Evolutionary conservation across 2,113 vertebrate species (phyloP), one percentile per base, ranked within the genome.

Genomic region (Rhynchomys soricoides): DNA sequence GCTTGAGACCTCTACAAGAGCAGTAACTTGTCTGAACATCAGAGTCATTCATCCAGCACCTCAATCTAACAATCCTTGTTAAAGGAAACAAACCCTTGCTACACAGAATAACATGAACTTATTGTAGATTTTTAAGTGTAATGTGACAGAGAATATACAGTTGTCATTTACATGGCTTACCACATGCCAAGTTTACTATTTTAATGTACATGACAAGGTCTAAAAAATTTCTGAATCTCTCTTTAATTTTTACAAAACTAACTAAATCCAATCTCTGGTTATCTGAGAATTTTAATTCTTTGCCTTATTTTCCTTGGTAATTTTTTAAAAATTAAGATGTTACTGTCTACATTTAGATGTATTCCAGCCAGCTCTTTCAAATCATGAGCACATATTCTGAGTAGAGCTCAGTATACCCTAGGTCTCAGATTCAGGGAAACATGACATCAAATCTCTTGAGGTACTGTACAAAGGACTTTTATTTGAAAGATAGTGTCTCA

Each of bases 401-500:
- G 48, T 7, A 95, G 24, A 93, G 87, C 86, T 10, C 59, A 91
- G 64, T 48, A 40, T 91, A 55, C 52, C 68, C 37, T 82, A 68
- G 48, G 21, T 94, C 86, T 59, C 81, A 43, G 31, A 68, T 95
- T 96, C 64, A 97, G 43, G 89, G 77, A 96, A 95, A 89, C 55
- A 74, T 55, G 22, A 74, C 86, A 96, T 95, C 66, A 57, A 89
- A 83, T 96, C 87, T 95, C 73, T 89, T 89, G 66, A 45, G 59
- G 5, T 95, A 86, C 86, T 89, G 71, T 94, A 95, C 29, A 97
- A 96, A 93, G 66, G 43, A 50, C 22, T 93, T 96, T 96, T 91
- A 92, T 97, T 95, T 96, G 71, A 97, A 77, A 92, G 75, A 79
- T 17, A 64, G 59, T 86, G 64, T 94, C 95, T 96, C 81, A 91